A percentile compares a stretch with the other conserved stretches of the same genome.
phyloP scores from a whole-genome alignment of 2,888 invertebrate species.

The Drosophila mercatorum region DNA sequence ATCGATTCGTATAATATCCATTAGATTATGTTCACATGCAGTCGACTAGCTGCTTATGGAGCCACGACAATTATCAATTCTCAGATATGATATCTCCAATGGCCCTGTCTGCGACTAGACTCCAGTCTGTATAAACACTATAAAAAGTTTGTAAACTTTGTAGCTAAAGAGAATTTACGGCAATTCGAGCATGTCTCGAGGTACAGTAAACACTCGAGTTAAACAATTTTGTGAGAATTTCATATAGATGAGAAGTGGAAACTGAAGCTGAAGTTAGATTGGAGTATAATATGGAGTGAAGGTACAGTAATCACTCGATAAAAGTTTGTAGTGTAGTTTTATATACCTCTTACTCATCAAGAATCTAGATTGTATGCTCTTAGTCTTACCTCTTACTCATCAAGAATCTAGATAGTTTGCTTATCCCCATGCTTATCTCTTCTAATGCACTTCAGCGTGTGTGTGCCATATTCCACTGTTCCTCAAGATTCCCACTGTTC shows the following conservation, averaged over 20 bases:
- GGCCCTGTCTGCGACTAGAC: background rate
- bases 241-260: background rate
- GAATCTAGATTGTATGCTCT: no score
- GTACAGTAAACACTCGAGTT: background rate
- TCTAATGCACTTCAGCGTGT: background rate
- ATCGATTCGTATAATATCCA: background rate
- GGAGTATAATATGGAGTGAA: background rate
- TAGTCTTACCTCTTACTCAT: no score
- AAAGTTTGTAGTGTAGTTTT: no score
- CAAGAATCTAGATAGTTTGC: background rate
- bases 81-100: background rate
- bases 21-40: constrained; percentile 1
- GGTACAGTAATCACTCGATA: background rate
- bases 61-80: background rate
- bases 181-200: background rate
- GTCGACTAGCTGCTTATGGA: background rate
- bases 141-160: background rate
- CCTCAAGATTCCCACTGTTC: background rate
- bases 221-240: background rate
- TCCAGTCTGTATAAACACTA: background rate
- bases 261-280: background rate
- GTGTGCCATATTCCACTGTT: background rate
- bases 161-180: background rate
- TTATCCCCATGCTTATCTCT: background rate
- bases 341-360: background rate